Evolutionary conservation across 2,113 vertebrate species (phyloP).

Genomic region (Puntigrus tetrazona): DNA sequence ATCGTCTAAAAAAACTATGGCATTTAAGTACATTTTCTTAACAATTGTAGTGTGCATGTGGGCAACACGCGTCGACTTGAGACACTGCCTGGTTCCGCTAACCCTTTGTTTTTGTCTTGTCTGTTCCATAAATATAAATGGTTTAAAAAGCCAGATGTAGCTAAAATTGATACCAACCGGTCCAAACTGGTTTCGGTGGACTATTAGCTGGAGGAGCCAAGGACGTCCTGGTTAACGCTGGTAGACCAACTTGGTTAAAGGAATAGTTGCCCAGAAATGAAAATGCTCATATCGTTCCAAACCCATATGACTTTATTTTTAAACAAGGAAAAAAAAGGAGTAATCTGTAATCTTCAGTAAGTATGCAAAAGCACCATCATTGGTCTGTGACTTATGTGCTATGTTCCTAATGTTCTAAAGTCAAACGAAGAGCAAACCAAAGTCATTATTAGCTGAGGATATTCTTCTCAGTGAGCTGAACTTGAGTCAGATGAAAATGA

Average conservation of each 20-base stretch:
- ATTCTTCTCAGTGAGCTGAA: neutral
- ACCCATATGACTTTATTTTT: neutral
- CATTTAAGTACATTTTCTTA: neutral
- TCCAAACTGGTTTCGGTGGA: neutral
- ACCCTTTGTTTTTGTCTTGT: neutral
- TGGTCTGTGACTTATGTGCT: neutral
- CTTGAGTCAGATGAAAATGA: neutral
- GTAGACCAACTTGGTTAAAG: neutral
- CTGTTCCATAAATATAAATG: neutral
- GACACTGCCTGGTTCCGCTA: neutral
- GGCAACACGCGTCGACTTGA: neutral
- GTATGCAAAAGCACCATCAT: neutral
- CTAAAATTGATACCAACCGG: neutral
- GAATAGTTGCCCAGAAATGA: neutral
- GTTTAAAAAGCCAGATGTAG: neutral
- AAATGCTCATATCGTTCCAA: neutral
- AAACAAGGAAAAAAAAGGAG: neutral
- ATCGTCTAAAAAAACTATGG: neutral
- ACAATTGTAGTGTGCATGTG: neutral
- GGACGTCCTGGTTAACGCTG: neutral
- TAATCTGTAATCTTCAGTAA: neutral
- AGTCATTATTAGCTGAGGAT: no score
- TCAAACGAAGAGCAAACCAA: neutral
- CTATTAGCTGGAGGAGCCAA: neutral
- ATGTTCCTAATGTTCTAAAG: neutral